Percentiles rank a stretch among this genome's conserved stretches.
Conservation (phyloP, 2,797 vertebrate species). For the Sebastiscus tertius region DNA sequence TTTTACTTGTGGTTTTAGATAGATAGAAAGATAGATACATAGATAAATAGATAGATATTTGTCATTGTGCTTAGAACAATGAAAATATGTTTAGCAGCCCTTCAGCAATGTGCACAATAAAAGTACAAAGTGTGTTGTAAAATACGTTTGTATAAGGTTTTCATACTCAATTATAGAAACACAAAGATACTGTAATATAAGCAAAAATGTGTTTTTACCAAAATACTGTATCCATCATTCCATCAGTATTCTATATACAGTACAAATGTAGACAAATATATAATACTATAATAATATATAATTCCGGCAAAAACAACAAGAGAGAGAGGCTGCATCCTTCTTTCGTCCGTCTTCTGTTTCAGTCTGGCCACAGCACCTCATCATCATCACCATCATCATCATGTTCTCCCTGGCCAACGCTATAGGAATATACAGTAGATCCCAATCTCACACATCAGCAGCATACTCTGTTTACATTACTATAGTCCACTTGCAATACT, state of each 20-base stretch:
- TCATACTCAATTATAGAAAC: neutral
- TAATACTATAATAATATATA: too few species aligned
- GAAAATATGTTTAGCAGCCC: neutral
- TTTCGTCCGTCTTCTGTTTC: too few species aligned
- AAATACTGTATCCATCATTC: neutral
- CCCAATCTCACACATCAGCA: neutral
- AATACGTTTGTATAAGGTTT: neutral
- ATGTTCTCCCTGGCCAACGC: too few species aligned
- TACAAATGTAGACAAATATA: too few species aligned
- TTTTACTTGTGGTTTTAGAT: neutral
- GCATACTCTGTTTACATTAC: neutral
- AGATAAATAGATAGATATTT: neutral
- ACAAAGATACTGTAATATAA: too few species aligned
- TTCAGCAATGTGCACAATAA: neutral
- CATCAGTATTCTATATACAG: too few species aligned
- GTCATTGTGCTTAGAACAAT: neutral
- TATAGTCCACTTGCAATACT: neutral
- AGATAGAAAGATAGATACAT: too few species aligned
- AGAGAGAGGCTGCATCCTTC: too few species aligned
- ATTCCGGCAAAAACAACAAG: too few species aligned
- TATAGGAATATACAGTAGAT: neutral
- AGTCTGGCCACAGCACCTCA: too few species aligned
- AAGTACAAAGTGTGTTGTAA: neutral
- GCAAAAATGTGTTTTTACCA: too few species aligned
- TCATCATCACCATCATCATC: too few species aligned